Evolutionary conservation across 2,113 vertebrate genomes (phyloP).

Genomic region (Rattus norvegicus): DNA sequence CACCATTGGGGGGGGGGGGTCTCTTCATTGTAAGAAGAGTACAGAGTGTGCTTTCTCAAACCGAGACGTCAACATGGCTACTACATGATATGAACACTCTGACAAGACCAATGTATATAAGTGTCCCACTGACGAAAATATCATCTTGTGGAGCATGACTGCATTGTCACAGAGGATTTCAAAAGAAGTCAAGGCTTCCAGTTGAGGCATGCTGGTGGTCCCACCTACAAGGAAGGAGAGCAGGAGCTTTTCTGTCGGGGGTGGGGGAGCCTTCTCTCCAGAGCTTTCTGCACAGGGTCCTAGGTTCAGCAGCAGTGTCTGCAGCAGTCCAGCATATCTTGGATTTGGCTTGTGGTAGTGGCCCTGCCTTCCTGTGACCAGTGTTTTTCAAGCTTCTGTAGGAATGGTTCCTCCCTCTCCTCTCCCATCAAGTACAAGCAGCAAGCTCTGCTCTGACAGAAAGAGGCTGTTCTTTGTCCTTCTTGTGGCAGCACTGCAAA

Average conservation of each 20-base stretch:
- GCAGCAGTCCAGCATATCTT: neutral
- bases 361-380: neutral
- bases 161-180: neutral
- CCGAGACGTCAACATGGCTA: neutral
- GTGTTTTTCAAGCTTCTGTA: slow-evolving; percentile 22
- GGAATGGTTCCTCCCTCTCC: neutral
- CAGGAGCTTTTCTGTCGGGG: neutral
- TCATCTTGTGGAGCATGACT: neutral
- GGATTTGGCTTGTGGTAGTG: neutral
- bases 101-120: neutral
- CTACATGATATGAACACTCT: too few species aligned
- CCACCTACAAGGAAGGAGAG: neutral
- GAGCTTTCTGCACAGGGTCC: neutral
- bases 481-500: slow-evolving; percentile 17
- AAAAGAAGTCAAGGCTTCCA: neutral
- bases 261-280: neutral
- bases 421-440: neutral
- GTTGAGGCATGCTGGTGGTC: too few species aligned
- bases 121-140: neutral
- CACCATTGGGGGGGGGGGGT: too few species aligned
- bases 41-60: neutral
- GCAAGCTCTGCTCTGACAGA: neutral
- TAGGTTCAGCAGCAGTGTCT: neutral
- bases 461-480: slow-evolving; percentile 40
- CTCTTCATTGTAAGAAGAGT: neutral